Conservation (phyloP, 2,797 vertebrate species). For the Danio kyathit region DNA sequence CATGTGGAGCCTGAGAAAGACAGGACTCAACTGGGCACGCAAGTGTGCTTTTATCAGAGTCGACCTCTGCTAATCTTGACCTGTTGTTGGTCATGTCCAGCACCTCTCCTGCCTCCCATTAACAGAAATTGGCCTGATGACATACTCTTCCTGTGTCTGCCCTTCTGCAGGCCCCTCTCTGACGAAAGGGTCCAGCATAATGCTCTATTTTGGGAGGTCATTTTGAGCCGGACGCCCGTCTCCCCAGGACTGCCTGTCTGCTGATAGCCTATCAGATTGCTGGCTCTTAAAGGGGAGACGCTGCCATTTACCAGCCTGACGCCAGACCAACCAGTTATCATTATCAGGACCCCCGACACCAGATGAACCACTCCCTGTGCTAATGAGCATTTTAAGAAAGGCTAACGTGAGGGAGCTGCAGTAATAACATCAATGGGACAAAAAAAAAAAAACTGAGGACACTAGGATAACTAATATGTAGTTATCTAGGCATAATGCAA, state of each 20-base stretch:
- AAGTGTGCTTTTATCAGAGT: slow-evolving; percentile 20
- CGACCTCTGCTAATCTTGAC: slow-evolving; percentile 24
- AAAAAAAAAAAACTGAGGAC: not conserved
- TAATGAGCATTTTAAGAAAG: slow-evolving; percentile 80
- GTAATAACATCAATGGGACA: not conserved
- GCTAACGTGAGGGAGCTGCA: slow-evolving; percentile 18
- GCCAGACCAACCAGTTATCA: slow-evolving; percentile 85
- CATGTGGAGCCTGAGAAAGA: slow-evolving; percentile 6
- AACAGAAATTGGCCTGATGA: slow-evolving; percentile 85
- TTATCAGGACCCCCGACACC: slow-evolving; percentile 71
- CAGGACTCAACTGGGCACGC: not conserved
- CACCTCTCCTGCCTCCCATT: slow-evolving; percentile 78
- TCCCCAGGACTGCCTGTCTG: slow-evolving; percentile 82
- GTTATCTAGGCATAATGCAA: not conserved
- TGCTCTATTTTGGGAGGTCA: slow-evolving; percentile 88
- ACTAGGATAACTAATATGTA: too few species aligned
- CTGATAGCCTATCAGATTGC: slow-evolving; percentile 88
- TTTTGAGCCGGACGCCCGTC: slow-evolving; percentile 85
- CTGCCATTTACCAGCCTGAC: slow-evolving; percentile 85
- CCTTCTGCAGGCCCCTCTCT: slow-evolving; percentile 63
- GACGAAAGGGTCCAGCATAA: slow-evolving; percentile 72
- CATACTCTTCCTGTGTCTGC: slow-evolving; percentile 83
- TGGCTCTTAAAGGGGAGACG: slow-evolving; percentile 85
- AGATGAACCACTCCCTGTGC: slow-evolving; percentile 82
- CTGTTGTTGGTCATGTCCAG: slow-evolving; percentile 71